Base-by-base conservation (phyloP, 2,113 vertebrate species). In the Aspidoscelis tigris region DNA sequence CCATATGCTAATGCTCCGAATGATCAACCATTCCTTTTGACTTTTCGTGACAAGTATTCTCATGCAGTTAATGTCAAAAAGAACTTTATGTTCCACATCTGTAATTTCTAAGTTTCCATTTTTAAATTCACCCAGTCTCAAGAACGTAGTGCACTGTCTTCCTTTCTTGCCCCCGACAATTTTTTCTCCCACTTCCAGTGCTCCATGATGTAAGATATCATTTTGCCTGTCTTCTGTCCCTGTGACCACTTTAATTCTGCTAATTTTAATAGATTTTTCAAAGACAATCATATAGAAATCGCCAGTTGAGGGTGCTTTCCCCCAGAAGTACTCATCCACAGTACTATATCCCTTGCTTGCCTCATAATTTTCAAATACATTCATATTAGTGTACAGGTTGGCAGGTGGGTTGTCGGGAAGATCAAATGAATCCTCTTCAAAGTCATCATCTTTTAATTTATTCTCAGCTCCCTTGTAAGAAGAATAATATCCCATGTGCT, bases 401-500 rank as follows among this genome's bases (percentile, higher is more conserved):
- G 98, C 98, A 50, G 98, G 98, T 5, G 99, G 99, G 65, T 99
- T 99, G 93, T 99, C 99, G 0, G 99, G 99, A 74, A 99, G 97
- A 88, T 99, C 98, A 72, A 98, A 95, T 1, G 97, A 97, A 87
- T 99, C 99, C 72, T 99, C 98, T 93, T 99, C 99, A 84, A 99
- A 99, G 91, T 99, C 99, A 50, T 99, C 99, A 81, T 99, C 99
- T 88, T 99, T 99, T 83, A 99, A 93, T 83, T 99, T 99, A 92
- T 99, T 99, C 91, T 99, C 98, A 0, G 97, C 97, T 44, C 98
- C 98, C 92, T 98, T 99, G 84, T 98, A 99, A 3, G 98, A 99
- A 0, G 98, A 99, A 84, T 99, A 99, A 94, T 99, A 99, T 81
- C 98, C 98, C 98, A 99, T 99, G 92, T 99, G 98, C 89, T 99